Percentiles rank a stretch among this genome's conserved stretches.
phyloP scores from a whole-genome alignment of 37 sponge, comb jelly and placozoan species.

The Diacarnus erythraeanus region DNA sequence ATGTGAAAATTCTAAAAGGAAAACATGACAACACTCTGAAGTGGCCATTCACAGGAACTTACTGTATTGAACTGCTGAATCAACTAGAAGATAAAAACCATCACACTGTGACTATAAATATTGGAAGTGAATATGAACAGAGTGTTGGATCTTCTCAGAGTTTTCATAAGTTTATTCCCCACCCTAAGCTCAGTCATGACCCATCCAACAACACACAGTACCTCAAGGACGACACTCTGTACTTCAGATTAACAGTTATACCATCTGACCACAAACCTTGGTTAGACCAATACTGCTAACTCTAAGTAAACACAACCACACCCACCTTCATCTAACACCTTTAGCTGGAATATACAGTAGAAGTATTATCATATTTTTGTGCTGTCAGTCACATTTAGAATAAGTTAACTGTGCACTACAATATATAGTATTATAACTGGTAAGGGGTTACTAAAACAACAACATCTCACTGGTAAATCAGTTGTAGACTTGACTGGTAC shows the following conservation, averaged over 20 bases:
- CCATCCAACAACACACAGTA: conserved; percentile 12
- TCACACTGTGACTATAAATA: background rate
- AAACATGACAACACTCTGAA: conserved; percentile 20
- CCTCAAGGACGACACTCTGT: conserved; percentile 14
- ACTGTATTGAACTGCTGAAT: background rate
- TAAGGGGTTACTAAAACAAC: no score
- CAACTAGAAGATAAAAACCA: conserved; percentile 6
- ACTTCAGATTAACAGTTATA: background rate
- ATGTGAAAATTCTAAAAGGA: conserved; percentile 19
- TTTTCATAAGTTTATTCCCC: background rate
- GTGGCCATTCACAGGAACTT: background rate
- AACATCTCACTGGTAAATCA: no score
- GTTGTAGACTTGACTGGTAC: no score
- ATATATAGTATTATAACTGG: no score
- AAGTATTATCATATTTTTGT: no score
- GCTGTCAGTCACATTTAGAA: no score
- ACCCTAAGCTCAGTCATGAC: background rate
- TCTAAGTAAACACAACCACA: background rate
- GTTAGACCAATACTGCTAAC: background rate
- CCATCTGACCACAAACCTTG: background rate
- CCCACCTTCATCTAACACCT: no score
- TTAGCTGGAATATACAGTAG: no score
- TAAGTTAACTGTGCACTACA: no score
- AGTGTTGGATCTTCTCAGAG: background rate
- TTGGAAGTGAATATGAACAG: background rate